Evolutionary conservation across 2,888 invertebrate genomes (phyloP).

Genomic region (Mythimna loreyi): DNA sequence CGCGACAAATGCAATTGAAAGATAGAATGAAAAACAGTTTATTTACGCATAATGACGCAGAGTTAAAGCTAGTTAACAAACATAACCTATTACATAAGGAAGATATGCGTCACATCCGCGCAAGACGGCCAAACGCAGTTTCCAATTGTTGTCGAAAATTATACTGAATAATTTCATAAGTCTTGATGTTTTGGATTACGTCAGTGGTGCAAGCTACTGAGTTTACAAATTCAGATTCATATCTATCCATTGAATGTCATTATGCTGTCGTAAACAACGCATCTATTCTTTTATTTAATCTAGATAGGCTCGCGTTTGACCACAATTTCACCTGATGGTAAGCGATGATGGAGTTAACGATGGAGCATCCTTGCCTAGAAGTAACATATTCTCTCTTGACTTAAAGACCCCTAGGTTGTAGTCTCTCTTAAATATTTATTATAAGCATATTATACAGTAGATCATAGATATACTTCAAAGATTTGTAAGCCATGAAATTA

Average conservation of each 20-base stretch:
- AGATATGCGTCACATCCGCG: too few species aligned
- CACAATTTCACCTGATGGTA: too few species aligned
- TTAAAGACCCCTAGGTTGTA: too few species aligned
- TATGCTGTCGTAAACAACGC: background rate
- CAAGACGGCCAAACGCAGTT: too few species aligned
- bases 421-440: background rate
- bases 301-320: too few species aligned
- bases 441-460: background rate
- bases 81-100: too few species aligned
- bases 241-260: background rate
- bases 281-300: background rate
- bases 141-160: background rate
- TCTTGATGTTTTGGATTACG: background rate
- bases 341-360: too few species aligned
- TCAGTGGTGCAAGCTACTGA: background rate
- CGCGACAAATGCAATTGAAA: background rate
- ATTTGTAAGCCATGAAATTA: slow-evolving; percentile 32
- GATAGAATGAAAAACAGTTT: too few species aligned
- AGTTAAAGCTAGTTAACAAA: too few species aligned
- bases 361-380: too few species aligned
- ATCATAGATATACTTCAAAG: slow-evolving; percentile 23
- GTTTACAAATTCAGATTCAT: background rate
- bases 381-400: too few species aligned
- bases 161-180: background rate
- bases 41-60: too few species aligned